Base-by-base conservation (phyloP, 1,140 invertebrate species). In the Bombus consobrinus region DNA sequence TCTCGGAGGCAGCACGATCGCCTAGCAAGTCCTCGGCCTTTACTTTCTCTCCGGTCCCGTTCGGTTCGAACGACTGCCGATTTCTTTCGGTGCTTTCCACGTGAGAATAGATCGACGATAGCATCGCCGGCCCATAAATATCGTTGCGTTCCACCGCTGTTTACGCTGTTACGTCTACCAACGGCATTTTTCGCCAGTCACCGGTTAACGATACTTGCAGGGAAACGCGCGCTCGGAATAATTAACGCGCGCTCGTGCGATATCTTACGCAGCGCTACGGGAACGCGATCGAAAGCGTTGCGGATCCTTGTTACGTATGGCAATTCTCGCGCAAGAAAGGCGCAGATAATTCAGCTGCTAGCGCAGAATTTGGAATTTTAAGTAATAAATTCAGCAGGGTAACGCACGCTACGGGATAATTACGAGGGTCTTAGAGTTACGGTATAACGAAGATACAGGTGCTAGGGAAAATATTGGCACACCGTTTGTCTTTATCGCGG, bases 71-170 rank as follows among this genome's bases (percentile, higher is more conserved):
- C 25, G 22, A 41, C 25, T 22, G 18, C 5, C 47, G 53, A 79
- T 85, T 75, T 71, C 78, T 25, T 32, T 22, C 66, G 15, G 12
- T n/a, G 66, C 78, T 81, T 71, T 81, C 78, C 66, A 81, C 78
- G 78, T 81, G 78, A 71, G 78, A 81, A 81, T 71, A 81, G 69
- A 81, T 59, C 68, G 47, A 3, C 81, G 81, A 82, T 82, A 82
- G 41, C 72, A 83, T 76, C 81, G 59, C 15, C 22, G 6, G 34
- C 37, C 81, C 72, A 76, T 83, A 83, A 83, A 83, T 83, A 76
- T 76, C 32, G 64, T 39, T 39, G 37, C 81, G 81, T 62, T 83
- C 59, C 18, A 47, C 64, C 71, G 32, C 73, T 76, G 34, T 83
- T 83, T 76, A 83, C 81, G 41, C 18, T 47, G 81, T 66, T 76